Percentiles rank a stretch among this genome's conserved stretches.
phyloP scores from a whole-genome alignment of 2,113 vertebrate genomes.

The Pyrgilauda ruficollis region DNA sequence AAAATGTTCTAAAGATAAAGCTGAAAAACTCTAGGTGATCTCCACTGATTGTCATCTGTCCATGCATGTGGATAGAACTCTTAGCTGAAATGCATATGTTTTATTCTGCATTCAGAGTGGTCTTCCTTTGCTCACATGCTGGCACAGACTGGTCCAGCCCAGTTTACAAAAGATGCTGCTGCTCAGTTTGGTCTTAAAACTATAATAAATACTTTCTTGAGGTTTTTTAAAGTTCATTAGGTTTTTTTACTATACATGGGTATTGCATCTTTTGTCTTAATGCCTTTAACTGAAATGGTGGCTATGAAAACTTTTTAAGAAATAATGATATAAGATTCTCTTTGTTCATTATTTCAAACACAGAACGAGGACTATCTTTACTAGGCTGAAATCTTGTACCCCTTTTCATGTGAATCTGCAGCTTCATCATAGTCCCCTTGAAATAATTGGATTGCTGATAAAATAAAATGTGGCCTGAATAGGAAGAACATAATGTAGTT shows the following conservation, averaged over 20 bases:
- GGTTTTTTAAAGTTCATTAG: neutral
- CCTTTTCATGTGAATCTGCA: neutral
- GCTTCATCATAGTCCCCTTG: neutral
- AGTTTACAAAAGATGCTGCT: neutral
- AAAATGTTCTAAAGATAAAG: neutral
- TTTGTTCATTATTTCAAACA: neutral
- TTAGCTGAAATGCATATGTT: neutral
- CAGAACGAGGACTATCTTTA: neutral
- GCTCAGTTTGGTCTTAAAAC: neutral
- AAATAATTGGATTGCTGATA: conserved; percentile 18
- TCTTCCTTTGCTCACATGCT: neutral
- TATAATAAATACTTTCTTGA: neutral
- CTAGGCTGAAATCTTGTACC: neutral
- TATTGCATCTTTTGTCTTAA: neutral
- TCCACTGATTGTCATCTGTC: neutral
- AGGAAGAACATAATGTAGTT: neutral
- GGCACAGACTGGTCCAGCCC: neutral
- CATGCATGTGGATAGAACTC: neutral
- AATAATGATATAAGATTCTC: neutral
- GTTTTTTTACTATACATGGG: neutral
- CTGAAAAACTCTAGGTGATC: neutral
- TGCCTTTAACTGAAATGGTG: neutral
- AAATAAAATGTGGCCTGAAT: neutral
- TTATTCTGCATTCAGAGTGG: neutral
- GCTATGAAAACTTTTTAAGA: neutral